These are phyloP conservation scores for Drosophila baimaii DNA, from an alignment of 1,140 invertebrate genomes.

Conservation along the genomic window DNA sequence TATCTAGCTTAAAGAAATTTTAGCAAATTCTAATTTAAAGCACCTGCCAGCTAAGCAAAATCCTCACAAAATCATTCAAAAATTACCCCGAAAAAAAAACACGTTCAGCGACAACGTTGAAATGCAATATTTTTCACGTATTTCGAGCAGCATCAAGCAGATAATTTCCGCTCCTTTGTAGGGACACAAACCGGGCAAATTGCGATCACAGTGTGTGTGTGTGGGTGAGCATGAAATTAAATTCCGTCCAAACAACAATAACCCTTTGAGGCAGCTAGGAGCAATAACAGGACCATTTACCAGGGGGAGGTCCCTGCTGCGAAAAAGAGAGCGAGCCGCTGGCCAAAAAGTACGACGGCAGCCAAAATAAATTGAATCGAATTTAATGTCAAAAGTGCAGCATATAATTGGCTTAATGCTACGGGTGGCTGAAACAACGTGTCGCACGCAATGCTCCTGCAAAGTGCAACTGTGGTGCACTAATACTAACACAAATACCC, in stretches of 20 bases:
- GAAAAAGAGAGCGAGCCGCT: constrained; percentile 18
- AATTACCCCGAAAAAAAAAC: constrained; percentile 3
- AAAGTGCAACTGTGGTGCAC: constrained; percentile 22
- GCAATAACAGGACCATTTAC: constrained; percentile 34
- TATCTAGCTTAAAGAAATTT: too few relatives aligned
- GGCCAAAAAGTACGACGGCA: constrained; percentile 45
- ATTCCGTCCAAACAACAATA: constrained; percentile 79
- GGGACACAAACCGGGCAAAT: constrained; percentile 26
- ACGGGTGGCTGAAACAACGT: constrained; percentile 31
- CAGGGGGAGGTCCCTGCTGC: constrained; percentile 6
- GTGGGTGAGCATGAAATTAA: constrained; percentile 73
- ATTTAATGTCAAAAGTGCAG: constrained; percentile 81
- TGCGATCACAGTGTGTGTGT: constrained; percentile 51
- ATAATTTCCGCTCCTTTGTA: constrained; percentile 71
- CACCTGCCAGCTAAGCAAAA: neutral
- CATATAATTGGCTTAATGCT: constrained; percentile 77
- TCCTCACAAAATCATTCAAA: constrained; percentile 26
- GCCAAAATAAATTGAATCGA: constrained; percentile 75
- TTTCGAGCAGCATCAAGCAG: constrained; percentile 40
- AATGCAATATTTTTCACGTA: constrained; percentile 47
- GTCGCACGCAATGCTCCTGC: constrained; percentile 32
- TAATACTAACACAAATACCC: constrained; percentile 17
- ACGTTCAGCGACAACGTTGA: constrained; percentile 4
- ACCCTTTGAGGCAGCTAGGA: constrained; percentile 54
- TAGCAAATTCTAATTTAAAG: neutral